Conservation (phyloP, 2,888 invertebrate species). For the Agrochola lota region DNA sequence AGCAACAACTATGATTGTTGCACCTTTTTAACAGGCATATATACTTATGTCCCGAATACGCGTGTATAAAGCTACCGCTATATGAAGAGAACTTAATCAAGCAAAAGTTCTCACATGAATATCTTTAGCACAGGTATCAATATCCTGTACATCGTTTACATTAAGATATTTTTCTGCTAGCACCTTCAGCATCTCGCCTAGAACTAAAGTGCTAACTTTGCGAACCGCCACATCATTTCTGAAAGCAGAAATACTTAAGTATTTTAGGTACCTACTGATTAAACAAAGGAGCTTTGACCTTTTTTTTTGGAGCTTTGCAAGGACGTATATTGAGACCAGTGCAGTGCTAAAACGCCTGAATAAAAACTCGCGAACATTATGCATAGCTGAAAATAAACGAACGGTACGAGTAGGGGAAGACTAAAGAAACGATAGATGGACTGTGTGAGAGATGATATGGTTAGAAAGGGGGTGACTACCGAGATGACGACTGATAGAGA, state of each 20-base stretch:
- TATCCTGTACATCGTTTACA: slow-evolving; percentile 66
- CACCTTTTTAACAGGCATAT: too few relatives aligned
- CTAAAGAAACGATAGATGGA: too few relatives aligned
- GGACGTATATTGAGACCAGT: slow-evolving; percentile 10
- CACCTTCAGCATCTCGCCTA: slow-evolving; percentile 84
- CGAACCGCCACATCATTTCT: slow-evolving; percentile 81
- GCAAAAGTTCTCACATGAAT: slow-evolving; percentile 77
- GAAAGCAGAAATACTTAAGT: slow-evolving; percentile 50
- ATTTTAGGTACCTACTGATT: neutral
- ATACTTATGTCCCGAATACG: too few relatives aligned
- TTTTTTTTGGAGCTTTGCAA: too few relatives aligned
- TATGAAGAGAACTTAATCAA: too few relatives aligned
- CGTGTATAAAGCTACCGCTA: too few relatives aligned
- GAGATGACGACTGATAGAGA: too few relatives aligned
- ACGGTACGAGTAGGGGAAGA: too few relatives aligned
- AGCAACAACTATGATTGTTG: too few relatives aligned
- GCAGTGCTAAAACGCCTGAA: neutral
- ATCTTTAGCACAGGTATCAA: slow-evolving; percentile 75
- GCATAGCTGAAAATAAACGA: neutral
- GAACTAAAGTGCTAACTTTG: slow-evolving; percentile 83
- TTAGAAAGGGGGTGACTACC: too few relatives aligned
- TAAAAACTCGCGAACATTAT: neutral
- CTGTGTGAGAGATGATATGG: too few relatives aligned
- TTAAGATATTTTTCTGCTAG: slow-evolving; percentile 82
- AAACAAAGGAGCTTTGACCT: neutral